Conservation (phyloP, 1,140 invertebrate genomes). For the Tachypleus tridentatus region DNA sequence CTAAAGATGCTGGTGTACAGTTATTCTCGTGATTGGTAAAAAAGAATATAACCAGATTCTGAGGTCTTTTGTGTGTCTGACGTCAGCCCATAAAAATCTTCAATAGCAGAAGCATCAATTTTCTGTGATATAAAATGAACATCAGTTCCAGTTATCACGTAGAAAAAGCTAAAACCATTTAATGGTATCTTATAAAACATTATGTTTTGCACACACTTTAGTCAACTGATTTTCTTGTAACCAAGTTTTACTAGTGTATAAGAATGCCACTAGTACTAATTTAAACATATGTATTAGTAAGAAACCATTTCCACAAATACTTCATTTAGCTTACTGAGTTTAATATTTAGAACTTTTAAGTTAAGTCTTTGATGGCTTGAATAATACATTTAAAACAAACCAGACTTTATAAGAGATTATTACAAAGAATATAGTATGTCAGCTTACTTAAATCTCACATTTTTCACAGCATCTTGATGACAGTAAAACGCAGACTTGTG, state of each 20-base stretch:
- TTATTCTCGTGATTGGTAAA: conserved; percentile 91
- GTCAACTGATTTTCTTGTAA: neutral
- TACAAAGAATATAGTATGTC: no score
- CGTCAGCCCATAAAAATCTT: conserved; percentile 98
- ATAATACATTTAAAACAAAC: no score
- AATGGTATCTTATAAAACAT: neutral
- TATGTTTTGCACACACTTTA: no score
- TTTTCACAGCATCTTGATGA: no score
- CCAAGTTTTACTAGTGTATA: neutral
- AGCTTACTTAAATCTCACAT: no score
- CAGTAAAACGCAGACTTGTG: no score
- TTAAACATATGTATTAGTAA: neutral
- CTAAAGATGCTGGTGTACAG: neutral
- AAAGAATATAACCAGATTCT: conserved; percentile 98
- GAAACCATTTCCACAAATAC: no score
- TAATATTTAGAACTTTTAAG: no score
- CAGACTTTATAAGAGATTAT: no score
- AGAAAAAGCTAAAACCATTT: neutral
- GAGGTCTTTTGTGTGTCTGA: conserved; percentile 97
- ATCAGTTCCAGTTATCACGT: no score
- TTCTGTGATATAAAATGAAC: conserved; percentile 53
- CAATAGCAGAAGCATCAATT: conserved; percentile 96
- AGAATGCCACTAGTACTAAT: neutral
- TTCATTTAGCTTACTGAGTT: no score
- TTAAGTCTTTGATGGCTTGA: no score